Conservation (phyloP, 2,113 vertebrate genomes). For the Bungarus multicinctus region DNA sequence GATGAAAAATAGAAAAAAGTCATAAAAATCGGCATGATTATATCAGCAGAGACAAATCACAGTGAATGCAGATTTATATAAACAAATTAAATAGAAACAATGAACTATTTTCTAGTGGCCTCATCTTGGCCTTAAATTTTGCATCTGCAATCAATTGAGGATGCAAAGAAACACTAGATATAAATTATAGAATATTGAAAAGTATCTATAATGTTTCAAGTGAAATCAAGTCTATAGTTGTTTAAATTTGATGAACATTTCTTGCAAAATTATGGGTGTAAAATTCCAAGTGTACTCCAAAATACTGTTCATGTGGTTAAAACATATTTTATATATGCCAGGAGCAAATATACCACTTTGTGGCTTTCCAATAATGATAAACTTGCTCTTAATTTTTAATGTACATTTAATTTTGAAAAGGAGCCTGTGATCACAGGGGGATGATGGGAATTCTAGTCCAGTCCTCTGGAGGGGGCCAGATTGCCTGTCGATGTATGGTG, state of each 20-base stretch:
- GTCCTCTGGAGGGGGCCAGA: background rate
- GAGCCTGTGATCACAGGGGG: background rate
- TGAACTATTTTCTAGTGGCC: background rate
- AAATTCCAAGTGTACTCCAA: conserved; percentile 5
- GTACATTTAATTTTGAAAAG: background rate
- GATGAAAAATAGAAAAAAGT: conserved; percentile 1
- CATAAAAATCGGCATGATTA: conserved; percentile 5
- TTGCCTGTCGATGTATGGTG: background rate
- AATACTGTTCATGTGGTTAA: background rate
- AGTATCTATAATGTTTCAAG: background rate
- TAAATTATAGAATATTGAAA: conserved; percentile 23
- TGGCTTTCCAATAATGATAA: background rate
- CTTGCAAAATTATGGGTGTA: background rate
- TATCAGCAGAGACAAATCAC: background rate
- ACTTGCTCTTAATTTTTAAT: background rate
- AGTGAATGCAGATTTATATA: conserved; percentile 24
- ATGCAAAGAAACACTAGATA: conserved; percentile 24
- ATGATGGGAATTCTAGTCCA: background rate
- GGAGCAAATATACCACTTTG: background rate
- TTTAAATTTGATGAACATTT: background rate
- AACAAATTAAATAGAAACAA: conserved; percentile 15
- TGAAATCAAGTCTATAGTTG: background rate
- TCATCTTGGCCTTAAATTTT: conserved; percentile 32
- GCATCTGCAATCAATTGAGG: conserved; percentile 33
- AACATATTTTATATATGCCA: background rate